Conservation (phyloP, 1,140 invertebrate genomes). For the Eumaeus atala region DNA sequence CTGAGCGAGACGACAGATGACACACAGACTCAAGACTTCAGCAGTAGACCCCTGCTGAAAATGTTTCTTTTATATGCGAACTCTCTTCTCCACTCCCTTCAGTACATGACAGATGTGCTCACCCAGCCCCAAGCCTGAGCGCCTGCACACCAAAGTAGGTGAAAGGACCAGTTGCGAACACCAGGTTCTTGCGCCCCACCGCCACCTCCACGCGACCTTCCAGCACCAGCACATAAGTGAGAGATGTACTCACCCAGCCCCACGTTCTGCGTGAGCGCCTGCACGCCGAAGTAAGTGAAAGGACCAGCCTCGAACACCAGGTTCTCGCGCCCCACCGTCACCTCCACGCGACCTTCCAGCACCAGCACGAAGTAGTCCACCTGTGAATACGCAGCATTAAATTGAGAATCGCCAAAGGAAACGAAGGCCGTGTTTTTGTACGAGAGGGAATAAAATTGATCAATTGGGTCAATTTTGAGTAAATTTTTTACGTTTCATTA, state of each 20-base stretch:
- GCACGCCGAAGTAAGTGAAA: slow-evolving; percentile 95
- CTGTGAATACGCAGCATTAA: too few species aligned
- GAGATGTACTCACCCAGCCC: slow-evolving; percentile 77
- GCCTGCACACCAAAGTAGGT: slow-evolving; percentile 94
- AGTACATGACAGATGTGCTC: slow-evolving; percentile 32
- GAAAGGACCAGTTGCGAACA: slow-evolving; percentile 96
- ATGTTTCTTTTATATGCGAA: too few species aligned
- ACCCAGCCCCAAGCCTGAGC: slow-evolving; percentile 83
- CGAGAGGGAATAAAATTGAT: too few species aligned
- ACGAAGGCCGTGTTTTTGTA: too few species aligned
- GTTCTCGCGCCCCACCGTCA: slow-evolving; percentile 89
- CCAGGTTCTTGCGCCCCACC: slow-evolving; percentile 89
- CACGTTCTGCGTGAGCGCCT: slow-evolving; percentile 85
- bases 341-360: slow-evolving; percentile 94
- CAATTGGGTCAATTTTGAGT: too few species aligned
- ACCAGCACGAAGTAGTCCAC: slow-evolving; percentile 95
- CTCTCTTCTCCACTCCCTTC: too few species aligned
- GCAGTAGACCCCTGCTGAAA: too few species aligned
- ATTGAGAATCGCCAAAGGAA: too few species aligned
- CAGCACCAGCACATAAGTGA: slow-evolving; percentile 47
- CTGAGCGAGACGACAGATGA: too few species aligned
- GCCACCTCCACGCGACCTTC: slow-evolving; percentile 95
- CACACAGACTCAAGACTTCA: too few species aligned
- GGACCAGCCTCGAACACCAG: slow-evolving; percentile 94
- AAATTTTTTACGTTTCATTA: too few species aligned